Percentiles rank a stretch among this genome's conserved stretches.
Conservation (phyloP, 2,888 invertebrate genomes). For the Geophilus truncorum region DNA sequence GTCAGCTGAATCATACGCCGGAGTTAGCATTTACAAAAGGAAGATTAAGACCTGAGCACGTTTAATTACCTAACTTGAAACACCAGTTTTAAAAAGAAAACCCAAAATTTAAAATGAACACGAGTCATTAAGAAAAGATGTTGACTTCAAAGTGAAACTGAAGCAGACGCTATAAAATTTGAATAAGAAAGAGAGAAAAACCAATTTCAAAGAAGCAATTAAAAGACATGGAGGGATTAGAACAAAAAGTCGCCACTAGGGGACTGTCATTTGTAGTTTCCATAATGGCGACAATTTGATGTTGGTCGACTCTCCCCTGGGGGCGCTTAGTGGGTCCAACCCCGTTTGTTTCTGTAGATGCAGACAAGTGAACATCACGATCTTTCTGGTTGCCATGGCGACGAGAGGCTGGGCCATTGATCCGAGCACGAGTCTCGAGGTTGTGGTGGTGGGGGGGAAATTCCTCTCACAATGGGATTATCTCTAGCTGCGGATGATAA, state of each 20-base stretch:
- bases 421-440: background rate
- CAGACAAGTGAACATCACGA: conserved; percentile 27
- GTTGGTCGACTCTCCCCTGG: conserved; percentile 13
- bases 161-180: too few species aligned
- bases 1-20: background rate
- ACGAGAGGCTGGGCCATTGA: conserved; percentile 22
- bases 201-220: conserved; percentile 1
- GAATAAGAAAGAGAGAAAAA: background rate
- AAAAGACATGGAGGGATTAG: background rate
- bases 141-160: too few species aligned
- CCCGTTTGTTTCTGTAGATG: conserved; percentile 25
- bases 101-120: too few species aligned
- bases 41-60: background rate
- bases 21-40: background rate
- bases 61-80: too few species aligned
- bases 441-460: conserved; percentile 18
- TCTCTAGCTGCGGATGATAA: conserved; percentile 25
- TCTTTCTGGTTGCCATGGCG: conserved; percentile 1
- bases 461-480: conserved; percentile 21
- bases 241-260: conserved; percentile 18
- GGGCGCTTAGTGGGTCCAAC: conserved; percentile 19
- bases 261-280: conserved; percentile 12
- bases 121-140: background rate
- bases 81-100: too few species aligned
- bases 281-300: conserved; percentile 21